A percentile compares a stretch with the other conserved stretches of the same genome.
These are phyloP conservation scores for Vulpes vulpes DNA, from an alignment of 2,113 vertebrate species.

Conservation along the genomic window DNA sequence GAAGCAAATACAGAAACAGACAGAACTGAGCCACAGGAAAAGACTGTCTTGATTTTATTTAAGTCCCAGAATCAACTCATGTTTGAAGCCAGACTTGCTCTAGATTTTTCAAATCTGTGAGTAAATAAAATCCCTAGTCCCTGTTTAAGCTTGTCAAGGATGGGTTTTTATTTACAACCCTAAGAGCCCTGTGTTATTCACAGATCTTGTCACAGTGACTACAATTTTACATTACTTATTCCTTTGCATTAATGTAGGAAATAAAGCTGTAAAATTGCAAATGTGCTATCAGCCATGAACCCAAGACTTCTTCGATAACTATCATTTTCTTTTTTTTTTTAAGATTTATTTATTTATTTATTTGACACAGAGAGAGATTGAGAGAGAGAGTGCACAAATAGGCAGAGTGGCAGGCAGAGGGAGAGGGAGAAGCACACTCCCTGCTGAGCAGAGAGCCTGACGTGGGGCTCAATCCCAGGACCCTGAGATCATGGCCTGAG, in stretches of 20 bases:
- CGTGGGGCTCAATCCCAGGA: too few relatives aligned
- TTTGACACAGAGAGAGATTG: too few relatives aligned
- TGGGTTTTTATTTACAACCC: conserved; percentile 1
- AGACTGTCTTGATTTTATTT: not conserved
- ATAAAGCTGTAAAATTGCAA: not conserved
- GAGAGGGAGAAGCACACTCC: too few relatives aligned
- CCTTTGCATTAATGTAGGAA: not conserved
- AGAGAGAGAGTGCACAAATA: too few relatives aligned
- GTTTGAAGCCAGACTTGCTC: not conserved
- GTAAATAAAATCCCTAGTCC: conserved; percentile 7
- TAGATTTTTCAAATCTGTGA: not conserved
- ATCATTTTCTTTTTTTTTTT: not conserved
- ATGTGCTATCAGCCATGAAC: not conserved
- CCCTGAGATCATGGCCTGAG: too few relatives aligned
- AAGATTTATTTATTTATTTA: too few relatives aligned
- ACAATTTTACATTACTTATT: conserved; percentile 1
- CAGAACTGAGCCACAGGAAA: not conserved
- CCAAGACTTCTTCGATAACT: not conserved
- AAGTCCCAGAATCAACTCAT: not conserved
- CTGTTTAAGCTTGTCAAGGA: not conserved
- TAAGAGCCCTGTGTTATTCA: not conserved
- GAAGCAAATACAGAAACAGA: not conserved
- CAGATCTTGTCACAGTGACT: conserved; percentile 13
- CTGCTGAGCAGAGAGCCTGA: too few relatives aligned
- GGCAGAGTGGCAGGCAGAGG: too few relatives aligned